A percentile compares a stretch with the other conserved stretches of the same genome.
Conservation (phyloP, 2,888 invertebrate genomes). For the Drosophila rellima region DNA sequence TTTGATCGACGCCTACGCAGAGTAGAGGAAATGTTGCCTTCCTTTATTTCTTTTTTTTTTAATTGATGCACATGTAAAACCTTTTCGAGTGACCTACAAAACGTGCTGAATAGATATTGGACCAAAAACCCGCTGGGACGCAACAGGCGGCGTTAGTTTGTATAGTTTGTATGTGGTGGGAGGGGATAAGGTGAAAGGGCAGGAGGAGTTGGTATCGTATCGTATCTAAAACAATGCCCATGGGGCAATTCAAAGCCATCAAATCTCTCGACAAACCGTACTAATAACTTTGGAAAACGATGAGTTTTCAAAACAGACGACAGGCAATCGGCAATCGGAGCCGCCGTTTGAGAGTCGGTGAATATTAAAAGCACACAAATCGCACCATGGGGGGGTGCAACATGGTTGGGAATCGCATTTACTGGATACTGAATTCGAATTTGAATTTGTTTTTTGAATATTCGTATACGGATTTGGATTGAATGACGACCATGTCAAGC, state of each 20-base stretch:
- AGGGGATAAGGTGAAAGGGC: not conserved
- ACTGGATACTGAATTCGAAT: slow-evolving; percentile 28
- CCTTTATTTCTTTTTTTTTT: slow-evolving; percentile 45
- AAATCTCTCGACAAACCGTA: slow-evolving; percentile 53
- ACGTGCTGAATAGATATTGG: slow-evolving; percentile 53
- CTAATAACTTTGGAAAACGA: slow-evolving; percentile 76
- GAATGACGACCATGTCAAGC: slow-evolving; percentile 63
- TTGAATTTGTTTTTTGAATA: slow-evolving; percentile 13
- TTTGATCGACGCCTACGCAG: slow-evolving; percentile 29
- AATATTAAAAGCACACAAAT: slow-evolving; percentile 79
- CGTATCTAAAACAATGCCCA: slow-evolving; percentile 53
- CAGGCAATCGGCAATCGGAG: slow-evolving; percentile 16
- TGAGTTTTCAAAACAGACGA: slow-evolving; percentile 74
- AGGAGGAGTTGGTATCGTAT: not conserved
- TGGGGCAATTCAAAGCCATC: slow-evolving; percentile 50
- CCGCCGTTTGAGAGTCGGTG: slow-evolving; percentile 57
- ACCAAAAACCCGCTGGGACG: slow-evolving; percentile 66
- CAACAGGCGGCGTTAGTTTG: slow-evolving; percentile 65
- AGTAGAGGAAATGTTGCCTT: slow-evolving; percentile 10
- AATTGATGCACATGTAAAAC: slow-evolving; percentile 69
- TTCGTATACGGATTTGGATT: slow-evolving; percentile 12
- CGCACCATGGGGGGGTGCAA: slow-evolving; percentile 74
- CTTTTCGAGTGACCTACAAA: slow-evolving; percentile 65
- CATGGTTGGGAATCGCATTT: slow-evolving; percentile 19
- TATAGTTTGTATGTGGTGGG: not conserved